Evolutionary conservation across 2,113 vertebrate genomes (phyloP), one percentile per base, ranked within the genome.

Genomic region (Microcebus murinus): DNA sequence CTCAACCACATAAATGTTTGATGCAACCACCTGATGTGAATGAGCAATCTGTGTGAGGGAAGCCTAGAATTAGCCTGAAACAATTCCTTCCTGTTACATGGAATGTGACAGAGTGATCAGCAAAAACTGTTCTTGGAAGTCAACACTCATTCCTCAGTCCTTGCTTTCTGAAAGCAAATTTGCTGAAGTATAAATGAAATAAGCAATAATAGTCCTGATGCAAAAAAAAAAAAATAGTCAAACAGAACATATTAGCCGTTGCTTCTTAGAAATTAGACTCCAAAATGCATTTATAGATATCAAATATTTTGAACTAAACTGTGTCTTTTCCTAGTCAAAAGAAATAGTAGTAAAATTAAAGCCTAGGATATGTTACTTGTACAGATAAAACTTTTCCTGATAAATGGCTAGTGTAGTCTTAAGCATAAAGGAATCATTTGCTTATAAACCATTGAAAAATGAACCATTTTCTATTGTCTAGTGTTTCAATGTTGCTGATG

Each of bases 121-220:
- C 57, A 74, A 55, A 89, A 74, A 39, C 52, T 91, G 12, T 81
- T 77, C 31, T 1, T 65, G 45, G 48, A 95, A 73, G 45, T 86
- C 65, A 85, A 39, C n/a, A 39, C 36, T 92, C 31, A 55, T 61
- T 77, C 45, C 71, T 96, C n/a, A 42, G 74, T 74, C 48, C 57
- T 87, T 90, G 74, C 68, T 90, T 95, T 88, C 29, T 93, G n/a
- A 90, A 93, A 71, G 76, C 77, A 70, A 21, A 82, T 92, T 82
- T 90, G 1, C 21, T 91, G 34, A 68, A 27, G 11, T 76, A 42
- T 71, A 94, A 68, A 95, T 92, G 86, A 88, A 50, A 71, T 84
- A 91, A 91, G 23, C 29, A 83, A 50, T 61, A 76, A 87, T 59
- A 63, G 23, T 65, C 17, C 31, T 57, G 50, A 36, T 91, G 25